Evolutionary conservation across 2,113 vertebrate species (phyloP), one percentile per base, ranked within the genome.

Genomic region (Sprattus sprattus): DNA sequence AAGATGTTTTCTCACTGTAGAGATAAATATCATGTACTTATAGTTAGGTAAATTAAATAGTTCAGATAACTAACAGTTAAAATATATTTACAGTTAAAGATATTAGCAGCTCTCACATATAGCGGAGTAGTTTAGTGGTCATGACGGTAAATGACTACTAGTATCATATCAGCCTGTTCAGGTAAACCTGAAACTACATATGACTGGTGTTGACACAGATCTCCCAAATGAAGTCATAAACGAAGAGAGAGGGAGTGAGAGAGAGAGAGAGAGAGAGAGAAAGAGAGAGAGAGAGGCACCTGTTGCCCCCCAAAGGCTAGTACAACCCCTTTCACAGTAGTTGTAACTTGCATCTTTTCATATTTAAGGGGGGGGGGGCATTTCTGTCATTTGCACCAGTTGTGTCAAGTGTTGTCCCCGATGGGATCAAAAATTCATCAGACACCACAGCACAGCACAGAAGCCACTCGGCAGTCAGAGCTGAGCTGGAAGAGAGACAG

Each of bases 371-470:
- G 6, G 54, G 6, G 18, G 1, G 20, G 54, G 54, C 18, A 20
- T 6, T 60, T 60, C 18, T 50, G n/a, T 49, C 57, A 45, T 86
- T 86, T 90, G 89, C 52, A 52, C 82, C 88, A 89, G 88, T 86
- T 88, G 89, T 90, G 88, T 91, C 89, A 89, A 91, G 88, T 67
- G 67, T 67, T 60, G 81, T 28, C 86, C 83, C 83, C 82, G 87
- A 88, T 67, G 83, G 85, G 86, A 91, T 91, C 81, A 90, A 91
- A 91, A 84, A 91, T 89, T 86, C 87, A 87, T 78, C 75, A 83
- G 82, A 83, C 78, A 22, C 28, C 44, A 52, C 32, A 81, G 80
- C 44, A 52, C 32, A 81, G 80, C 47, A 87, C 87, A 18, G 87
- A 87, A 39, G 47, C 85, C 71, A 78, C 71, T 15, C 28, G 16